Evolutionary conservation across 1,140 invertebrate genomes (phyloP).

Genomic region (Drosophila kepulauana): DNA sequence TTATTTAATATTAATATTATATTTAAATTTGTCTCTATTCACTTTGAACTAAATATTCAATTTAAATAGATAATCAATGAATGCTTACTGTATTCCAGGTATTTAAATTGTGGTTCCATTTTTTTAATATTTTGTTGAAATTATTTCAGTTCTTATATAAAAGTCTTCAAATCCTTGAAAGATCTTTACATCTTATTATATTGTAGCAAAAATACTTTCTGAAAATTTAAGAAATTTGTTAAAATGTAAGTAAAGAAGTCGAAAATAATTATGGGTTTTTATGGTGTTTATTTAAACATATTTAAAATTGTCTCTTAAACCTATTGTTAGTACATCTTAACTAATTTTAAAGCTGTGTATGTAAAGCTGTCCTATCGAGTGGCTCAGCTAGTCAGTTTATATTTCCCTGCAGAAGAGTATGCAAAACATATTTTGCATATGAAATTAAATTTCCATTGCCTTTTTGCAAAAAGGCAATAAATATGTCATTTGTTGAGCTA

Average conservation of each 20-base stretch:
- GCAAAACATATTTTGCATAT: conserved; percentile 11
- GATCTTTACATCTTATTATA: too few species aligned
- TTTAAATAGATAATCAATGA: too few species aligned
- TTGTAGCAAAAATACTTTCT: too few species aligned
- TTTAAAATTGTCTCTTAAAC: neutral
- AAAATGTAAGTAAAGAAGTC: neutral
- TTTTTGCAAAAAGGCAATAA: conserved; percentile 31
- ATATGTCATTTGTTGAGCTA: conserved; percentile 38
- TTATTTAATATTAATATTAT: too few species aligned
- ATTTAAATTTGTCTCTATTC: too few species aligned
- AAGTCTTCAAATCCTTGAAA: too few species aligned
- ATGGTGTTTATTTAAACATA: neutral
- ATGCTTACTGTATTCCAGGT: too few species aligned
- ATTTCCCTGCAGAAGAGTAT: neutral
- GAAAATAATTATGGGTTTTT: neutral
- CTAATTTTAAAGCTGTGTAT: neutral
- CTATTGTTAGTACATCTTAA: neutral
- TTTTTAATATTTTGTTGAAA: too few species aligned
- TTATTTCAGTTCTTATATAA: too few species aligned
- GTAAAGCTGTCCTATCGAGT: neutral
- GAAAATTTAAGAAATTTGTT: too few species aligned
- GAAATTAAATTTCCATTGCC: conserved; percentile 66
- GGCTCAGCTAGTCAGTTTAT: neutral
- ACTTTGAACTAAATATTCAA: too few species aligned
- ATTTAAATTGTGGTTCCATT: too few species aligned